phyloP scores from a whole-genome alignment of 92 coral and sea anemone species.

The Umimayanthus chanpuru region DNA sequence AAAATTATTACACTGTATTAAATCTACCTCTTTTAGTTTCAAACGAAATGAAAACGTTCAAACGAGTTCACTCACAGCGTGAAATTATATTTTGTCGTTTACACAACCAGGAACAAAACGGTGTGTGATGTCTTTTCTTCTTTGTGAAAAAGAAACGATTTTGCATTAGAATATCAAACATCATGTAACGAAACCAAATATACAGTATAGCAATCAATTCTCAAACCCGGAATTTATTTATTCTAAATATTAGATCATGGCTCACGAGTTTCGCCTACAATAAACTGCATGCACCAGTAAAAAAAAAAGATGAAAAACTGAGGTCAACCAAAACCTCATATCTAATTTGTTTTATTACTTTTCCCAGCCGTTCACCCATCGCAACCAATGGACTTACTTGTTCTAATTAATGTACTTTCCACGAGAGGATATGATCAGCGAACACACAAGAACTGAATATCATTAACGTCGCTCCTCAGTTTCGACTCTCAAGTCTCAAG shows the following conservation, averaged over 20 bases:
- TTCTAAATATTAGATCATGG: too few species aligned
- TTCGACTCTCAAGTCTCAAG: background rate
- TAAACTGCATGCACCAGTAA: background rate
- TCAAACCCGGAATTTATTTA: too few species aligned
- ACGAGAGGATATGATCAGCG: background rate
- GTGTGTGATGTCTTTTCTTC: background rate
- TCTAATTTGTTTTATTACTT: background rate
- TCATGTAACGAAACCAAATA: background rate
- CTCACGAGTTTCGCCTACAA: background rate
- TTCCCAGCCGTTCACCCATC: background rate
- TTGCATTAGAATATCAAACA: too few species aligned
- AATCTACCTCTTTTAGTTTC: background rate
- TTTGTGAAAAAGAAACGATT: background rate
- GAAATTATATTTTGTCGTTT: background rate
- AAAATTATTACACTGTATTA: background rate
- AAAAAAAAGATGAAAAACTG: background rate
- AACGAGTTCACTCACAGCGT: conserved; percentile 8
- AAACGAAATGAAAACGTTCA: background rate
- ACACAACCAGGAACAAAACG: background rate
- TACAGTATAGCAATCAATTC: background rate
- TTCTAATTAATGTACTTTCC: background rate
- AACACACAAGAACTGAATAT: background rate
- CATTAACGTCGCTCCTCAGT: background rate
- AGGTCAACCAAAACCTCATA: background rate
- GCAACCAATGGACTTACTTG: background rate